Evolutionary conservation across 2,113 vertebrate genomes (phyloP).

Genomic region (Carassius auratus): DNA sequence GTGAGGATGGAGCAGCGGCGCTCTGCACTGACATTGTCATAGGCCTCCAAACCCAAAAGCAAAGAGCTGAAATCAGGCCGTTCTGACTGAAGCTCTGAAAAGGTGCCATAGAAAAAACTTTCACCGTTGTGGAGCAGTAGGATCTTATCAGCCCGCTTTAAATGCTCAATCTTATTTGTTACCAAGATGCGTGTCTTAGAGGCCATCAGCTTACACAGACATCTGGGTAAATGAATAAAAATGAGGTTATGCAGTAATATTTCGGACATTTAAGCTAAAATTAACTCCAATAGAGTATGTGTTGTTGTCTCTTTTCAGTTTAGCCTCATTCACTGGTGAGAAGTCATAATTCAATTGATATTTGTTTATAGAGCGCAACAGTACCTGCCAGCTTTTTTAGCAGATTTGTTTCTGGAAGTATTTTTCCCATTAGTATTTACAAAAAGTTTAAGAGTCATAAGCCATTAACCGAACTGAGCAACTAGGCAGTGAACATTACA

Average conservation of each 20-base stretch:
- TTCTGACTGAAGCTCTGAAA: conserved; percentile 89
- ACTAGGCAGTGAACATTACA: too few relatives aligned
- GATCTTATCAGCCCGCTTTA: conserved; percentile 94
- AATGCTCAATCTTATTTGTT: conserved; percentile 96
- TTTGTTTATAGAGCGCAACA: background rate
- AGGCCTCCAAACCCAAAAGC: conserved; percentile 88
- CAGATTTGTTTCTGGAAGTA: background rate
- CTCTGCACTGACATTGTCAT: conserved; percentile 89
- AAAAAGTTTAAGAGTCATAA: background rate
- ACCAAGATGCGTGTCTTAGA: conserved; percentile 95
- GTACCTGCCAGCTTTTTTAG: background rate
- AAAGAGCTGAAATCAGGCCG: conserved; percentile 93
- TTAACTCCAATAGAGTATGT: background rate
- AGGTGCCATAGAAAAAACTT: conserved; percentile 95
- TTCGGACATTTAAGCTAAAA: background rate
- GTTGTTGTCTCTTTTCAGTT: background rate
- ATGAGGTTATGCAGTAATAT: background rate
- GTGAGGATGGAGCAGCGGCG: conserved; percentile 92
- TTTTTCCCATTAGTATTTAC: background rate
- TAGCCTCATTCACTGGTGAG: background rate
- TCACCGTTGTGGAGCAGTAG: conserved; percentile 94
- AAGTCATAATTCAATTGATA: background rate
- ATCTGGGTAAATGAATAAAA: conserved; percentile 74
- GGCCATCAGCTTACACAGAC: conserved; percentile 90
- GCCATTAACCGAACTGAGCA: background rate